A percentile compares a stretch with the other conserved stretches of the same genome.
phyloP scores from a whole-genome alignment of 2,113 vertebrate genomes.

The Cryptomyrus ogoouensis region DNA sequence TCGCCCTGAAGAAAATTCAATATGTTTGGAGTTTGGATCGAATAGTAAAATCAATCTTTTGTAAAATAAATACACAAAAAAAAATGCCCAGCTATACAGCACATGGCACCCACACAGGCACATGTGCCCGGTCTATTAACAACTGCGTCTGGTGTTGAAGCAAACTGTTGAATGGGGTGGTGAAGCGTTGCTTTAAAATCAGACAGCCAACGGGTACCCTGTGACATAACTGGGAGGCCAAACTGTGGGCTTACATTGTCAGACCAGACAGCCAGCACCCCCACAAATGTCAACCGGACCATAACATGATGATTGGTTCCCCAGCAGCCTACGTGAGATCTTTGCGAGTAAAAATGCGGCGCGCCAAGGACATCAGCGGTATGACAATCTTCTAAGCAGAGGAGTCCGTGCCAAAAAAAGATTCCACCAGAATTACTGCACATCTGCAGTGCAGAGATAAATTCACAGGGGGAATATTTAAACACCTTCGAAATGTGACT shows the following conservation, averaged over 20 bases:
- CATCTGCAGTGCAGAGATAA: background rate
- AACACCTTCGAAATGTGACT: background rate
- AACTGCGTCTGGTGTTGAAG: background rate
- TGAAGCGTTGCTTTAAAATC: background rate
- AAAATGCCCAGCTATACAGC: background rate
- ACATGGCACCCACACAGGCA: background rate
- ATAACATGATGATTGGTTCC: background rate
- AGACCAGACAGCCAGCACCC: background rate
- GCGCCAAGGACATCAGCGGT: background rate
- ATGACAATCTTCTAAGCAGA: background rate
- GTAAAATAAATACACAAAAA: background rate
- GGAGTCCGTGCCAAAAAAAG: background rate
- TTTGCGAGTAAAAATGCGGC: background rate
- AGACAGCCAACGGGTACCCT: background rate
- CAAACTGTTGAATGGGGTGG: background rate
- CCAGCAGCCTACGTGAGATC: background rate
- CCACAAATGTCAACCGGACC: background rate
- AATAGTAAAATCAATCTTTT: slow-evolving; percentile 6
- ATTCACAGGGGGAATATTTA: background rate
- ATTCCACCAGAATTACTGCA: background rate
- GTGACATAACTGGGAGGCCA: background rate
- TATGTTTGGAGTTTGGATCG: background rate
- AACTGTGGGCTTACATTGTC: background rate
- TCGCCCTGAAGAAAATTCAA: slow-evolving; percentile 40
- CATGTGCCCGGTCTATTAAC: background rate